Evolutionary conservation across 2,888 invertebrate genomes (phyloP).

Genomic region (Melinaea menophilus): DNA sequence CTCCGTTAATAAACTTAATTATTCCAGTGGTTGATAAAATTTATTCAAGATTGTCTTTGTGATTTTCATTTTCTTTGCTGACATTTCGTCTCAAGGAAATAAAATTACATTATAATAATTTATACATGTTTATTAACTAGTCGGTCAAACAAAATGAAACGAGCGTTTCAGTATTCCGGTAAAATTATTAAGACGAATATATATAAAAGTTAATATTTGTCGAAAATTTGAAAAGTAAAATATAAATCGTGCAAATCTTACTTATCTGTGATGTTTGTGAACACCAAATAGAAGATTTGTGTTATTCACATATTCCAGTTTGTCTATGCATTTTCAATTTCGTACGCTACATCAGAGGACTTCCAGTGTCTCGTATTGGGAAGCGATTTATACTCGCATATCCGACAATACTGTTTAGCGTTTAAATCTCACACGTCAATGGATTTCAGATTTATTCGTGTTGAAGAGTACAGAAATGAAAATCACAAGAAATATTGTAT

Average conservation of each 20-base stretch:
- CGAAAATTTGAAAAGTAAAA: neutral
- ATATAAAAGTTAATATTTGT: neutral
- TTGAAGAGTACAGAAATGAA: neutral
- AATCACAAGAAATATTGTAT: no score
- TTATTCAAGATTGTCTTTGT: neutral
- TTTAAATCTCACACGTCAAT: conserved; percentile 10
- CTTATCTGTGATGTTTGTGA: neutral
- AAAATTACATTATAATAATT: no score
- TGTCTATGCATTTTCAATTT: conserved; percentile 17
- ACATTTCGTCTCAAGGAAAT: no score
- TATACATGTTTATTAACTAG: no score
- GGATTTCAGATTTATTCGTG: neutral
- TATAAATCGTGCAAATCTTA: neutral
- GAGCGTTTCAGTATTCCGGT: no score
- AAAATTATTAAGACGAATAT: no score
- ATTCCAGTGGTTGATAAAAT: neutral
- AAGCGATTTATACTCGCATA: conserved; percentile 8
- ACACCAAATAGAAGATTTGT: conserved; percentile 3
- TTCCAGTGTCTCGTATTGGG: conserved; percentile 13
- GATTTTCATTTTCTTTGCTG: neutral
- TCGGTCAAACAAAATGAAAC: no score
- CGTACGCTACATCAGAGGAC: conserved; percentile 10
- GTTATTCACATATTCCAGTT: conserved; percentile 10
- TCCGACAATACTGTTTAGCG: conserved; percentile 14
- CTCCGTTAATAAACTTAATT: neutral